These are phyloP conservation scores for Anadara kagoshimensis DNA, from an alignment of 1,140 invertebrate species.

Conservation along the genomic window DNA sequence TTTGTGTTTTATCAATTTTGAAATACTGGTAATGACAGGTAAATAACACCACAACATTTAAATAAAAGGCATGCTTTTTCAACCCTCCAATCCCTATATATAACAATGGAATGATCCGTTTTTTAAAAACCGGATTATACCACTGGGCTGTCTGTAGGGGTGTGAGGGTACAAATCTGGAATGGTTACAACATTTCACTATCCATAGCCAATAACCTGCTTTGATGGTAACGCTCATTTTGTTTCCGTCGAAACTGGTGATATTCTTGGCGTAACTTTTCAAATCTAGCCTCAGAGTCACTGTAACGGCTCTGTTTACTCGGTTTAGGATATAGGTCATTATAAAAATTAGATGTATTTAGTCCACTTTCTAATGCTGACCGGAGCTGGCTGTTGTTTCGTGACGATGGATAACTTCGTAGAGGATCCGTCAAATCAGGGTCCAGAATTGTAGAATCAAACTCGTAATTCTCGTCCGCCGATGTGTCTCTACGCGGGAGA, in stretches of 20 bases:
- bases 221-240: constrained; percentile 68
- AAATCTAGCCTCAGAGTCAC: constrained; percentile 84
- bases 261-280: constrained; percentile 97
- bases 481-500: constrained; percentile 80
- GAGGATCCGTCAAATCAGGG: constrained; percentile 64
- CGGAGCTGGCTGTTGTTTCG: constrained; percentile 45
- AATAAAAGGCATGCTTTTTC: too few species aligned
- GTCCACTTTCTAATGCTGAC: constrained; percentile 75
- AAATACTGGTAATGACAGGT: too few species aligned
- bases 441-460: constrained; percentile 81
- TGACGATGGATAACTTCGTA: constrained; percentile 56
- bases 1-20: too few species aligned
- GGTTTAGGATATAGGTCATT: constrained; percentile 77
- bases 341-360: constrained; percentile 47
- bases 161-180: too few species aligned
- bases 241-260: constrained; percentile 90
- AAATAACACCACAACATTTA: too few species aligned
- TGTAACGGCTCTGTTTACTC: constrained; percentile 75
- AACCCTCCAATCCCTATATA: too few species aligned
- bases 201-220: constrained; percentile 53
- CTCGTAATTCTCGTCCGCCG: constrained; percentile 96
- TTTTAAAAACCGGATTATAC: too few species aligned
- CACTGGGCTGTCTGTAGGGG: too few species aligned
- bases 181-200: constrained; percentile 66
- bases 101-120: too few species aligned